Percentiles rank a stretch among this genome's conserved stretches.
Evolutionary conservation across 2,888 invertebrate genomes (phyloP).

Genomic region (Drosophila emarginata): DNA sequence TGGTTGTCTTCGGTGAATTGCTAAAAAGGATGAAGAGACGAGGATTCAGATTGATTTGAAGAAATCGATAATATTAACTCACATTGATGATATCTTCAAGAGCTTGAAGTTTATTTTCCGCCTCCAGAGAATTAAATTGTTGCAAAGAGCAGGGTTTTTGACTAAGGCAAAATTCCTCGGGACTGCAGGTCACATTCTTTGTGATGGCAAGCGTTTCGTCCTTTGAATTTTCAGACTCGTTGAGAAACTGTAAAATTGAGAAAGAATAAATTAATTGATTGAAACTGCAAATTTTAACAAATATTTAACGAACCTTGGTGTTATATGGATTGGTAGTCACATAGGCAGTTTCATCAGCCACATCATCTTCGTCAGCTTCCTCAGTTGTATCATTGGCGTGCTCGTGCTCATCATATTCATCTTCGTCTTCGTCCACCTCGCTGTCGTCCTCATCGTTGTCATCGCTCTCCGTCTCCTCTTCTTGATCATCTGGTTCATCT

Average conservation of each 20-base stretch:
- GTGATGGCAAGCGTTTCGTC: constrained; percentile 45
- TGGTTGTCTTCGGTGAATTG: constrained; percentile 78
- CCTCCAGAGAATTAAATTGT: constrained; percentile 78
- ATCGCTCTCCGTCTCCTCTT: constrained; percentile 80
- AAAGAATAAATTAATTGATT: not conserved
- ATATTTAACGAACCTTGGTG: constrained; percentile 42
- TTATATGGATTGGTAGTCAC: constrained; percentile 59
- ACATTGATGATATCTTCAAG: constrained; percentile 78
- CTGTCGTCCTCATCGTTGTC: constrained; percentile 75
- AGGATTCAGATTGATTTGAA: too few species aligned
- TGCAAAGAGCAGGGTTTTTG: constrained; percentile 75
- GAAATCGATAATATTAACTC: constrained; percentile 19
- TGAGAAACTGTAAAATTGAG: constrained; percentile 58
- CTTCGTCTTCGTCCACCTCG: constrained; percentile 77
- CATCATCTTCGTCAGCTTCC: constrained; percentile 80
- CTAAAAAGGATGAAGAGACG: constrained; percentile 47
- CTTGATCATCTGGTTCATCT: constrained; percentile 85
- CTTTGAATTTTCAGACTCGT: constrained; percentile 56
- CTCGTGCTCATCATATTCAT: constrained; percentile 74
- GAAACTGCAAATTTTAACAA: not conserved
- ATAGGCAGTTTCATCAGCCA: constrained; percentile 70
- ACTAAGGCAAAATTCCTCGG: constrained; percentile 78
- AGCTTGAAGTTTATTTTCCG: constrained; percentile 75
- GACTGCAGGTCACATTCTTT: constrained; percentile 26
- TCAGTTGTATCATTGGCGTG: constrained; percentile 80